Percentiles rank a stretch among this genome's conserved stretches.
These are phyloP conservation scores for Leptothorax acervorum DNA, from an alignment of 2,888 invertebrate species.

Conservation along the genomic window DNA sequence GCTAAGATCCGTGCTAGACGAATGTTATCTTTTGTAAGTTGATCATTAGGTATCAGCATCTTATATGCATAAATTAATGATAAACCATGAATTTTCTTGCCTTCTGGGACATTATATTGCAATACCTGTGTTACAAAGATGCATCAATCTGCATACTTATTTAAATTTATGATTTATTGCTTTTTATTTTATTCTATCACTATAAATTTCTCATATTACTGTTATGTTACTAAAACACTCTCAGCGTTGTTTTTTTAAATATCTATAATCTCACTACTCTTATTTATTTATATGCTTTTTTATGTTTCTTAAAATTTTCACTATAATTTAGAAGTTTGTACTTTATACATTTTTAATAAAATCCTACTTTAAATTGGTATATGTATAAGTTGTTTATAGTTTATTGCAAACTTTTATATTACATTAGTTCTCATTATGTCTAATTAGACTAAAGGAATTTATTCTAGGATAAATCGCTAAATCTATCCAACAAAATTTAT, in stretches of 20 bases:
- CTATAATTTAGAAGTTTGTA: background rate
- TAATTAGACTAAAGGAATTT: background rate
- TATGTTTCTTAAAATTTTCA: background rate
- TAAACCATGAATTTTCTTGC: conserved; percentile 94
- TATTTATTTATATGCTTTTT: background rate
- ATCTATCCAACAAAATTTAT: background rate
- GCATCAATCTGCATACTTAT: background rate
- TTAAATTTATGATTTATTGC: background rate
- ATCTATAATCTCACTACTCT: background rate
- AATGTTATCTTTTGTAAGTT: conserved; percentile 92
- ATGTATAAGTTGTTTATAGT: background rate
- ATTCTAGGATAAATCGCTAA: background rate
- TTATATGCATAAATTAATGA: conserved; percentile 92
- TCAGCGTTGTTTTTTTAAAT: background rate
- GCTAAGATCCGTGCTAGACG: conserved; percentile 94
- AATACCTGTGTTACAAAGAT: conserved; percentile 87
- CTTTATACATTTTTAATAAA: background rate
- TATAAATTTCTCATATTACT: background rate
- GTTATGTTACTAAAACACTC: background rate
- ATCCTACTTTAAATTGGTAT: background rate
- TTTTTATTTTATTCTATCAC: background rate
- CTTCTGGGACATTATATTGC: conserved; percentile 96
- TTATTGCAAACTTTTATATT: background rate
- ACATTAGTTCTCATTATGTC: background rate
- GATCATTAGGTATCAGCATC: conserved; percentile 89